These are phyloP conservation scores for Cotesia typhae DNA, from an alignment of 1,140 invertebrate species.

Conservation along the genomic window DNA sequence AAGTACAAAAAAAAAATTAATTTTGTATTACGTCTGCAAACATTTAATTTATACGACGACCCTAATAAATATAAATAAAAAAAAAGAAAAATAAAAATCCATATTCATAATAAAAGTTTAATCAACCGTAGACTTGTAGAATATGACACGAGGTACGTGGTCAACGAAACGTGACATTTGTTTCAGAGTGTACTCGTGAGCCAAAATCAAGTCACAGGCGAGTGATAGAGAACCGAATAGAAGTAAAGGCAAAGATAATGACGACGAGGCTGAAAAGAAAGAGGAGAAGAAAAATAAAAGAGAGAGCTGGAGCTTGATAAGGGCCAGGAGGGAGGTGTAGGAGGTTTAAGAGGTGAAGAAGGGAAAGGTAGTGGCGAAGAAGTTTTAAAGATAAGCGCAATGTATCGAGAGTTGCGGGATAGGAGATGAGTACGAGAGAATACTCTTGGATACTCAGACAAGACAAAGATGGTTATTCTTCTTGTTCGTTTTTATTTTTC, in stretches of 20 bases:
- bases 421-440: too few relatives aligned
- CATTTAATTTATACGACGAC: background rate
- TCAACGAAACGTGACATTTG: constrained; percentile 37
- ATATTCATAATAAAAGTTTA: constrained; percentile 16
- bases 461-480: too few relatives aligned
- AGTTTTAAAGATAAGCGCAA: too few relatives aligned
- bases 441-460: too few relatives aligned
- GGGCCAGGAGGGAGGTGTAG: constrained; percentile 12
- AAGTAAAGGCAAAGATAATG: constrained; percentile 29
- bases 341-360: background rate
- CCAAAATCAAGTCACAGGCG: constrained; percentile 32
- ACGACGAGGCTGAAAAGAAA: background rate
- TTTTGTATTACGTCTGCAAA: too few relatives aligned
- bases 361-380: background rate
- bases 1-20: too few relatives aligned
- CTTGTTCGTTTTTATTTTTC: too few relatives aligned
- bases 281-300: background rate
- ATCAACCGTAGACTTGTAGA: background rate
- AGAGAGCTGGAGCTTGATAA: constrained; percentile 15
- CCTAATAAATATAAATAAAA: background rate
- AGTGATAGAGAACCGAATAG: too few relatives aligned
- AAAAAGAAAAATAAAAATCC: background rate
- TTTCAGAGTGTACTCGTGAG: constrained; percentile 23
- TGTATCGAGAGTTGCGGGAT: too few relatives aligned
- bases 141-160: constrained; percentile 11